Evolutionary conservation across 2,113 vertebrate species (phyloP).

Genomic region (Tupaia chinensis): DNA sequence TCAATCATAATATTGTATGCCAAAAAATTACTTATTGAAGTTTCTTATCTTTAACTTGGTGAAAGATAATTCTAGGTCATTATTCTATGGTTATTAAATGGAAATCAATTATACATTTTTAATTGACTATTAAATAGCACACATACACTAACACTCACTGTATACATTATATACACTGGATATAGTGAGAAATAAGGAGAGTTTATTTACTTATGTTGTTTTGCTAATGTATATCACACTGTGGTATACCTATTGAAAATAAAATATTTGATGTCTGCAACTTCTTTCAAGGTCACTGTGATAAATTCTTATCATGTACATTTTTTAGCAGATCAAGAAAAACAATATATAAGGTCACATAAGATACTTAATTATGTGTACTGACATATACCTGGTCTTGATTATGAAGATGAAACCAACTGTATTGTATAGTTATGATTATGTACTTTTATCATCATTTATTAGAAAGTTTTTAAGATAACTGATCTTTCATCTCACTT

Average conservation of each 20-base stretch:
- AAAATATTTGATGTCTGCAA: not conserved
- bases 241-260: not conserved
- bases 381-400: not conserved
- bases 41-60: not conserved
- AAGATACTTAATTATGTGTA: not conserved
- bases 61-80: not conserved
- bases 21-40: not conserved
- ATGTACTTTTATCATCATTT: not conserved
- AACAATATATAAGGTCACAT: not conserved
- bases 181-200: not conserved
- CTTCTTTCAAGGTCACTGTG: not conserved
- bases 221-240: not conserved
- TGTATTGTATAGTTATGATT: not conserved
- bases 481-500: not conserved
- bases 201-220: not conserved
- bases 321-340: not conserved
- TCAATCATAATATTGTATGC: not conserved
- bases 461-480: not conserved
- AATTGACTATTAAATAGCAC: not conserved
- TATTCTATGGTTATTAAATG: not conserved
- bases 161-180: not conserved
- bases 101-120: not conserved
- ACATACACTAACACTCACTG: not conserved
- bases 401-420: not conserved
- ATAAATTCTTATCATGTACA: not conserved